Conservation (phyloP, 2,888 invertebrate genomes). For the Synanthedon tipuliformis region DNA sequence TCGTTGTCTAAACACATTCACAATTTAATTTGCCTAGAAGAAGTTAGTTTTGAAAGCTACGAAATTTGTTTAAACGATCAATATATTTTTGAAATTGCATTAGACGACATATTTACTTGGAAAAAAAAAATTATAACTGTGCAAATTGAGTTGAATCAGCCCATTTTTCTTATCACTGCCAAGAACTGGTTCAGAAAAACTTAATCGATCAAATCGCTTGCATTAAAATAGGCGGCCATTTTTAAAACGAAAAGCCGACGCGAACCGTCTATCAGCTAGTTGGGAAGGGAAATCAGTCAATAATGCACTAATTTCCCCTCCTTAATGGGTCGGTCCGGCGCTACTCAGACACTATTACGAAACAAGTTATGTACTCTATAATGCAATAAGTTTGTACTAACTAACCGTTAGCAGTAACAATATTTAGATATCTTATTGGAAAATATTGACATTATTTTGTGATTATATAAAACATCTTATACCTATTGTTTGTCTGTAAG, state of each 20-base stretch:
- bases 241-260: slow-evolving; percentile 47
- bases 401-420: no score
- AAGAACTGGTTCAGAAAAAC: slow-evolving; percentile 13
- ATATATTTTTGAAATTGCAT: no score
- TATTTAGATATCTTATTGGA: no score
- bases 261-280: slow-evolving; percentile 55
- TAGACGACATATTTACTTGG: no score
- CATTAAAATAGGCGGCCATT: slow-evolving; percentile 35
- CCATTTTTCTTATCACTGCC: slow-evolving; percentile 5
- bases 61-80: no score
- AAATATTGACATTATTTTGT: no score
- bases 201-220: slow-evolving; percentile 28
- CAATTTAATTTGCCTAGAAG: no score
- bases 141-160: background rate
- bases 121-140: background rate
- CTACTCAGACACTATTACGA: slow-evolving; percentile 50
- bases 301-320: slow-evolving; percentile 69
- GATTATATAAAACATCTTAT: no score
- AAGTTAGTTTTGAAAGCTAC: no score
- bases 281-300: slow-evolving; percentile 68
- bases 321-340: slow-evolving; percentile 55
- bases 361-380: slow-evolving; percentile 30
- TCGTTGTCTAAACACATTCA: no score
- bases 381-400: slow-evolving; percentile 24
- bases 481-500: no score